These are phyloP conservation scores for Toxotes jaculatrix DNA, from an alignment of 2,113 vertebrate genomes.

Conservation along the genomic window DNA sequence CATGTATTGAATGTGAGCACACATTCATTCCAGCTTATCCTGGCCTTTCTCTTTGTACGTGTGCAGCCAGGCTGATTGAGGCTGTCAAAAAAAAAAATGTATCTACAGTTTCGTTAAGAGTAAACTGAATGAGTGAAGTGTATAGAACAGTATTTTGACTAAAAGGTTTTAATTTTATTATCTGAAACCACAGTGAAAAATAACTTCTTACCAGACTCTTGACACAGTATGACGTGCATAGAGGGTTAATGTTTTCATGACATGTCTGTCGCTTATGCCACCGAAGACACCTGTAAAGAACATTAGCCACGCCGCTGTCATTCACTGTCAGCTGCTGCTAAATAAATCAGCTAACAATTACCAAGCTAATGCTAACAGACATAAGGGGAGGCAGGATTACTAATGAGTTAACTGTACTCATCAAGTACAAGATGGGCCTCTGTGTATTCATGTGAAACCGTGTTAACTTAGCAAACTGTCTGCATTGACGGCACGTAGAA, in stretches of 20 bases:
- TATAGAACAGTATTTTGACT: neutral
- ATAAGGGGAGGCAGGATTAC: neutral
- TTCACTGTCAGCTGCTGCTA: neutral
- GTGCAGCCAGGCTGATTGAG: neutral
- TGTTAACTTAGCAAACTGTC: constrained; percentile 26
- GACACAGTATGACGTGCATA: neutral
- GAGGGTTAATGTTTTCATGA: neutral
- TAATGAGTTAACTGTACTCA: constrained; percentile 20
- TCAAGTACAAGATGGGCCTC: neutral
- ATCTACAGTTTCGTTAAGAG: neutral
- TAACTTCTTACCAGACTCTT: neutral
- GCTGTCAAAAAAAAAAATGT: neutral
- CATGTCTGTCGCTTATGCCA: neutral
- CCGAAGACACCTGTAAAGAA: neutral
- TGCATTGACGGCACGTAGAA: constrained; percentile 17
- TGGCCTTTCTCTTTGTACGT: neutral
- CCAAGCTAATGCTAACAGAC: constrained; percentile 1
- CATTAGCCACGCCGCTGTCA: neutral
- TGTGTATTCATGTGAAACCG: constrained; percentile 22
- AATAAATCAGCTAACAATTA: neutral
- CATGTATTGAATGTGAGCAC: neutral
- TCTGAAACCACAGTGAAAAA: neutral
- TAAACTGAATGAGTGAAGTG: neutral
- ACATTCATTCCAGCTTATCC: neutral
- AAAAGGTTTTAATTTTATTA: neutral